Percentiles rank a stretch among this genome's conserved stretches.
Evolutionary conservation across 2,113 vertebrate genomes (phyloP).

Genomic region (Onychorhynchus coronatus): DNA sequence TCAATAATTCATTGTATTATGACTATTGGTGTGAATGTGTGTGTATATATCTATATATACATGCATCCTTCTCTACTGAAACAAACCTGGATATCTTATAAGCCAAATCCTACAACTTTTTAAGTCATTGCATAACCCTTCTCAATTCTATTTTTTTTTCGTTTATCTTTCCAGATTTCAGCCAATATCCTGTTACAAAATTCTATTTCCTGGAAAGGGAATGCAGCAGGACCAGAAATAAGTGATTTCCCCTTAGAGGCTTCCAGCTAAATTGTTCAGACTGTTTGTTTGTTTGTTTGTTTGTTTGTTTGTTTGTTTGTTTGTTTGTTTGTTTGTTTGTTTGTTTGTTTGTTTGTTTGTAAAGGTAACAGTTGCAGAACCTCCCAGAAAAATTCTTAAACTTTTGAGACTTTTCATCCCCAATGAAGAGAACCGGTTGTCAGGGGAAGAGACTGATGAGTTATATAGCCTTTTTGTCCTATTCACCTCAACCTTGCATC

Average conservation of each 20-base stretch:
- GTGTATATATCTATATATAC: background rate
- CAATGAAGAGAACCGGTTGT: background rate
- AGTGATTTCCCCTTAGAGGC: accelerated
- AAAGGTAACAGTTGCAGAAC: background rate
- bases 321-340: background rate
- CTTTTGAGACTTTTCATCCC: background rate
- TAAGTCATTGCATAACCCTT: accelerated
- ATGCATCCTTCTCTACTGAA: background rate
- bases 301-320: background rate
- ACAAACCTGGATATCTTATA: background rate
- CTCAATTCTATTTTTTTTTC: background rate
- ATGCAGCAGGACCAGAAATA: background rate
- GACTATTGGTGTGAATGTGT: background rate
- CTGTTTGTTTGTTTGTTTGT: background rate
- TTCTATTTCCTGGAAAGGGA: background rate
- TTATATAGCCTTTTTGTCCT: background rate
- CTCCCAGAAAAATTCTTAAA: background rate
- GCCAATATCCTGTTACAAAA: background rate
- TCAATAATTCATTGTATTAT: background rate
- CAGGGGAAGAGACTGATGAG: background rate
- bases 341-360: background rate
- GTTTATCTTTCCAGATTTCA: background rate
- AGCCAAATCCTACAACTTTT: background rate
- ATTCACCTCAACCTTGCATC: background rate
- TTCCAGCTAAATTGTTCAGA: background rate